Evolutionary conservation across 1,140 invertebrate species (phyloP), one percentile per base, ranked within the genome.

Genomic region (Drosophila malerkotliana): DNA sequence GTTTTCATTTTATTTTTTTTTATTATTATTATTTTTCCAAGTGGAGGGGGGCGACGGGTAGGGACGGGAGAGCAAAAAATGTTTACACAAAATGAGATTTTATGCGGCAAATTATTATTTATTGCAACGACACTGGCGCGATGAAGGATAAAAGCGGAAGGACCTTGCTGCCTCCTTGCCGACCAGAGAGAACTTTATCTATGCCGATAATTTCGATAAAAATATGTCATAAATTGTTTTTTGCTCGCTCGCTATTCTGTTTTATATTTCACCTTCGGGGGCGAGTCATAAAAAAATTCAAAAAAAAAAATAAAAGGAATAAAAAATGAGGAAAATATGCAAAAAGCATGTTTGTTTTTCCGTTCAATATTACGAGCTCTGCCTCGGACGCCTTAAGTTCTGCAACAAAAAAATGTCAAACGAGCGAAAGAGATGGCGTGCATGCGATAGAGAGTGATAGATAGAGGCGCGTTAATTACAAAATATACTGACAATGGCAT

Each of bases 101-200:
- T 67, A 67, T 68, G 58, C 63, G 30, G 59, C 51, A 66, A 76
- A 72, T 79, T 64, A 76, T 76, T 79, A 79, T 79, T 79, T 79
- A 79, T 79, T 58, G 74, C 75, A 71, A 41, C 41, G 41, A 15
- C 41, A 14, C 41, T 49, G 34, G 26, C 26, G 39, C 18, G 15
- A 18, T 1, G 24, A 12, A 1, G n/a, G 39, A 45, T 26, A 10
- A 10, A 10, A 10, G n/a, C 9, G 9, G 41, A 28, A 34, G 18
- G 52, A 10, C 51, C 21, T 21, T 21, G 21, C 21, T 21, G 21
- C 21, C 15, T 24, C 34, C 34, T 37, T 37, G 34, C 34, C 34
- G 34, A 5, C 15, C 14, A 44, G 12, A 21, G 30, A 45, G 41
- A 45, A 47, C 66, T 64, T 63, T 73, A 81, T 78, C 79, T 78